Percentiles rank a stretch among this genome's conserved stretches.
phyloP scores from a whole-genome alignment of 2,888 invertebrate genomes.

The Charanyca ferruginea region DNA sequence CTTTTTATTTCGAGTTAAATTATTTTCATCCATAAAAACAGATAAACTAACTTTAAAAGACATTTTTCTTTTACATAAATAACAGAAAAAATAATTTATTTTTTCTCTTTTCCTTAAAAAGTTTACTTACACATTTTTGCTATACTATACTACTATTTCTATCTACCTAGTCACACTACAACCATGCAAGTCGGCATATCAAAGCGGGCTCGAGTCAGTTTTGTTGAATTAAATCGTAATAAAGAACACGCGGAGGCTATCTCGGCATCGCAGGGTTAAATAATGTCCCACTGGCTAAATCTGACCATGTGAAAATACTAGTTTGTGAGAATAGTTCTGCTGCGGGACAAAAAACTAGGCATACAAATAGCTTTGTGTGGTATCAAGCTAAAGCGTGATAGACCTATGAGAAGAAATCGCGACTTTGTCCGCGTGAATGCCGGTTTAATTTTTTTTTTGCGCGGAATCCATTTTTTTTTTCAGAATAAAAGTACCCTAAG shows the following conservation, averaged over 20 bases:
- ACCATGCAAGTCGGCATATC: conserved; percentile 83
- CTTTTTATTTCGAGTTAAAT: too few species aligned
- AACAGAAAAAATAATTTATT: too few species aligned
- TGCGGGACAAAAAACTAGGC: conserved; percentile 43
- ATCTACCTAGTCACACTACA: conserved; percentile 73
- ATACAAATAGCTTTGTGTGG: conserved; percentile 41
- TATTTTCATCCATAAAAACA: too few species aligned
- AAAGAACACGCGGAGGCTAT: conserved; percentile 82
- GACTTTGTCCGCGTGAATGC: too few species aligned
- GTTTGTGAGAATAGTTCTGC: conserved; percentile 70
- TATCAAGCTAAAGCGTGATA: background rate
- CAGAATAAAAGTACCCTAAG: too few species aligned
- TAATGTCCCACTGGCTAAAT: conserved; percentile 77
- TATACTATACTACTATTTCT: too few species aligned
- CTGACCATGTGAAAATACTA: conserved; percentile 73
- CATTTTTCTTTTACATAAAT: too few species aligned
- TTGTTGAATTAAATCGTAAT: conserved; percentile 90
- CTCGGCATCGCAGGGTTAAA: conserved; percentile 77
- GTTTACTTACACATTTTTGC: background rate
- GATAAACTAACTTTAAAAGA: too few species aligned
- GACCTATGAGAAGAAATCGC: background rate
- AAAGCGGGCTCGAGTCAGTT: conserved; percentile 81
- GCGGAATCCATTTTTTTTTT: too few species aligned
- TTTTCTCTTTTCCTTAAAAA: background rate
- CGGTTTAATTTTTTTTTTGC: too few species aligned